phyloP scores from a whole-genome alignment of 2,888 invertebrate genomes.

The Spodoptera exigua region DNA sequence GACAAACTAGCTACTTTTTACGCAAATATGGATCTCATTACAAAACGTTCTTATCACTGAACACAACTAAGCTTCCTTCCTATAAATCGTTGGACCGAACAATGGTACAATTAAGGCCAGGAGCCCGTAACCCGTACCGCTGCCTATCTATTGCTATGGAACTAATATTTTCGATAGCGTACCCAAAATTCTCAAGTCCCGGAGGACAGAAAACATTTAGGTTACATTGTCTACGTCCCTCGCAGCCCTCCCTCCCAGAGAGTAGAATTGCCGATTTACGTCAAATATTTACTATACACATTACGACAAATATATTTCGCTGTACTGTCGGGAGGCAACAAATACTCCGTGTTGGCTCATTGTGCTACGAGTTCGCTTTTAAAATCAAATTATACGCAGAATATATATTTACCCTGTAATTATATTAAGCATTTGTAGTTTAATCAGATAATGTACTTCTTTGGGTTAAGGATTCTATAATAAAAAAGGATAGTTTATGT shows the following conservation, averaged over 20 bases:
- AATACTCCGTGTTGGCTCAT: constrained; percentile 20
- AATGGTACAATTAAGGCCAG: constrained; percentile 4
- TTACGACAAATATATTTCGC: constrained; percentile 61
- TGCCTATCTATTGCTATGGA: constrained; percentile 4
- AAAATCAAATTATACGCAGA: no score
- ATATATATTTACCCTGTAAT: no score
- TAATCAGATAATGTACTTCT: no score
- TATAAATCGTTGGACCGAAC: no score
- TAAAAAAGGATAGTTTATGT: no score
- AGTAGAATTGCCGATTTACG: constrained; percentile 54
- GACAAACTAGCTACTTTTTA: no score
- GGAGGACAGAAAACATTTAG: constrained; percentile 45
- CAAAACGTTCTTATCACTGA: no score
- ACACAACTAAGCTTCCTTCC: no score
- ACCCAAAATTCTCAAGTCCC: constrained; percentile 32
- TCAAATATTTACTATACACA: constrained; percentile 65
- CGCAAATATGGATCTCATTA: no score
- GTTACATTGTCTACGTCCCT: constrained; percentile 54
- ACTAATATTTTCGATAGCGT: constrained; percentile 37
- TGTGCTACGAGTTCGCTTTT: constrained; percentile 3
- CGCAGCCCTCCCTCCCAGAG: constrained; percentile 29
- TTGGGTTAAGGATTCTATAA: no score
- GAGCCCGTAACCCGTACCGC: background rate
- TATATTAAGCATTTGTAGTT: no score
- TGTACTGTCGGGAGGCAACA: constrained; percentile 17